Evolutionary conservation across 1,140 invertebrate species (phyloP), one percentile per base, ranked within the genome.

Genomic region (Cyphomyrmex costatus): DNA sequence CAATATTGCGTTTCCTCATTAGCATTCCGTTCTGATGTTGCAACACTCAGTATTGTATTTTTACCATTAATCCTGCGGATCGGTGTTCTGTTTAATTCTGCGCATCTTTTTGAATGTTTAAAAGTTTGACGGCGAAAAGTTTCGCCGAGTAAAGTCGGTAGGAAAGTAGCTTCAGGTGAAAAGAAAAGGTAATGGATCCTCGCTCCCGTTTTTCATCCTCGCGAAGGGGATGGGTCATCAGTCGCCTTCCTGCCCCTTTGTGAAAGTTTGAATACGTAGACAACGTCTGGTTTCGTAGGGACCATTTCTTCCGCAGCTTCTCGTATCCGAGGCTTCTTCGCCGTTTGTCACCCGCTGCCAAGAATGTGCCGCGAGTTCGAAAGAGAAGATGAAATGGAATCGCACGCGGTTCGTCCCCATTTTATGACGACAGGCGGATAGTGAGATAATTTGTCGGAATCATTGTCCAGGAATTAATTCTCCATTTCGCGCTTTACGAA

Each of bases 381-480:
- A 53, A 33, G 36, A 42, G 76, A 70, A 63, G 24, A 56, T 71
- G 76, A 89, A 82, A 89, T 58, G 63, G 33, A 83, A 86, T 76
- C 19, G 53, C 30, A 19, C 21, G 79, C 21, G 24, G 36, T n/a
- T 24, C 12, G 61, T 33, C 21, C 49, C 53, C 46, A 36, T 86
- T 88, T 80, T 27, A 36, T 33, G 74, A 60, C 56, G 58, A 21
- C 14, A 33, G 49, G 16, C 36, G 63, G 56, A 12, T 8, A 53
- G 68, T 70, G 56, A 60, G 68, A 90, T 89, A 89, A 89, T 89
- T 89, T 65, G 49, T 36, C 27, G 68, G 33, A 90, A 80, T 90
- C 85, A 90, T 90, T 87, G 85, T 89, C 77, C 85, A 60, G 68
- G 60, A 85, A 92, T 91, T 86, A 88, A 92, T 91, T 88, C 85